Conservation (phyloP, 2,888 invertebrate species). For the Brachynemurus nebulosus region DNA sequence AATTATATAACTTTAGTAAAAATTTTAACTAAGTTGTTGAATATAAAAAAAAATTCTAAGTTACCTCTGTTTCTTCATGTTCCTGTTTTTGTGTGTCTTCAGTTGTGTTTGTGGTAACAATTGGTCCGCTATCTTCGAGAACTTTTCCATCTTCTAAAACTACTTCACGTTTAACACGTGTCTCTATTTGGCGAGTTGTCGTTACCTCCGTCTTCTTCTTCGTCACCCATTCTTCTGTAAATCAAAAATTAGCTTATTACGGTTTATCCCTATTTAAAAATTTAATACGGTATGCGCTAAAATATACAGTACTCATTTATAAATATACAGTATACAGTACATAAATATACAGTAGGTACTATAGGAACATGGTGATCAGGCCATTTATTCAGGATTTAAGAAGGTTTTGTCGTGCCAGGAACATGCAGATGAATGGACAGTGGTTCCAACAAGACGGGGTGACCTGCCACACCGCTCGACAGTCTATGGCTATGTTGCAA, state of each 20-base stretch:
- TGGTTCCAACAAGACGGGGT: not conserved
- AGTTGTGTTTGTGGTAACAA: constrained; percentile 81
- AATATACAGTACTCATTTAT: too few relatives aligned
- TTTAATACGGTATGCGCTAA: too few relatives aligned
- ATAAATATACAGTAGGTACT: too few relatives aligned
- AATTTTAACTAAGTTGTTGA: too few relatives aligned
- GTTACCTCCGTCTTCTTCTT: constrained; percentile 81
- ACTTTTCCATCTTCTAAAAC: constrained; percentile 84
- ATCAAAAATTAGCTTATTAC: constrained; percentile 15
- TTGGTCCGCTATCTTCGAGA: constrained; percentile 77
- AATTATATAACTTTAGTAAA: too few relatives aligned
- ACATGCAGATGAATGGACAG: too few relatives aligned
- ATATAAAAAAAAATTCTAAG: too few relatives aligned
- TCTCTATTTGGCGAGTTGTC: constrained; percentile 82
- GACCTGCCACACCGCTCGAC: not conserved
- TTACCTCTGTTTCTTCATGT: constrained; percentile 72
- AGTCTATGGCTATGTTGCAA: not conserved
- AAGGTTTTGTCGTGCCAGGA: too few relatives aligned
- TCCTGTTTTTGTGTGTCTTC: constrained; percentile 85
- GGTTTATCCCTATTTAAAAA: too few relatives aligned
- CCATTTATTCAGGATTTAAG: too few relatives aligned
- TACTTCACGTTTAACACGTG: constrained; percentile 76
- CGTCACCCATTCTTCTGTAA: constrained; percentile 85
- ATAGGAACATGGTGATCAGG: too few relatives aligned
- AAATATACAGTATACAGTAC: too few relatives aligned